A percentile compares a stretch with the other conserved stretches of the same genome.
phyloP scores from a whole-genome alignment of 2,797 vertebrate genomes.

The Apogon talboti region DNA sequence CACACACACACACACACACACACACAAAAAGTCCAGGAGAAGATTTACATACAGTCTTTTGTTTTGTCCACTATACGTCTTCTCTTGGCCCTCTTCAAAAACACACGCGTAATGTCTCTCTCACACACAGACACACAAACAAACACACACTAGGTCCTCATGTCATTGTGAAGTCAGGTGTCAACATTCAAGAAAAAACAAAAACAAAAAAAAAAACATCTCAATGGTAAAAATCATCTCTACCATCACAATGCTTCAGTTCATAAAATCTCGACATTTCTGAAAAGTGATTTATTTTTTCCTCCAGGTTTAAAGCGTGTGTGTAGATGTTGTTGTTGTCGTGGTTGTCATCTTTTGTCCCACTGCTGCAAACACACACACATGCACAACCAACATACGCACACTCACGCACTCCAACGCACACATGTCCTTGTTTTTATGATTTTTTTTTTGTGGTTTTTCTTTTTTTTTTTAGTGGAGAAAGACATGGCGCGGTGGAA shows the following conservation, averaged over 20 bases:
- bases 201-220: conserved; percentile 59
- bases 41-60: conserved; percentile 44
- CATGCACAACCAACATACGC: conserved; percentile 66
- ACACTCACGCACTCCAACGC: conserved; percentile 73
- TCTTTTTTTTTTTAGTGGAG: conserved; percentile 65
- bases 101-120: conserved; percentile 46
- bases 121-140: conserved; percentile 41
- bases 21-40: conserved; percentile 61
- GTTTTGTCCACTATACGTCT: conserved; percentile 62
- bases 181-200: conserved; percentile 73
- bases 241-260: conserved; percentile 78
- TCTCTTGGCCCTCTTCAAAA: conserved; percentile 64
- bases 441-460: neutral
- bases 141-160: conserved; percentile 68
- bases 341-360: conserved; percentile 55
- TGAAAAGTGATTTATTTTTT: conserved; percentile 71
- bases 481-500: conserved; percentile 77
- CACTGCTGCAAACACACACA: conserved; percentile 61
- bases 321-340: conserved; percentile 58
- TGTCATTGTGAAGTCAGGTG: conserved; percentile 77
- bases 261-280: conserved; percentile 76
- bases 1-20: too few relatives aligned
- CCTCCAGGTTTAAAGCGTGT: conserved; percentile 74
- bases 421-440: conserved; percentile 65
- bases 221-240: conserved; percentile 79